Base-by-base conservation (phyloP, 2,888 invertebrate genomes). In the Plusia festucae region DNA sequence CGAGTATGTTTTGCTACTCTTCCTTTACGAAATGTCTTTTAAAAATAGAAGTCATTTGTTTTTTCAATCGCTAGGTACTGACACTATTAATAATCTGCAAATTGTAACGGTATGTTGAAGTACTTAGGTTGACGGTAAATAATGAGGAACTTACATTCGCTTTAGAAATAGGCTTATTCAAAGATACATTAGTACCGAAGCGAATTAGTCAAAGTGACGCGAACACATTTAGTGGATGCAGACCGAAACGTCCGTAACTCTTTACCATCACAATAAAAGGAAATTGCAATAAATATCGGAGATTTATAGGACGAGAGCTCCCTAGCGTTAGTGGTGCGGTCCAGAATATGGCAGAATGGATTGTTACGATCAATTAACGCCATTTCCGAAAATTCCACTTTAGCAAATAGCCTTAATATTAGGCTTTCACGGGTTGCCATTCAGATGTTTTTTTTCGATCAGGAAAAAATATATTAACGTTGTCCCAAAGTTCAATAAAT, bases 351-450 rank as follows among this genome's bases (percentile, higher is more conserved):
- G 62, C 51, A 61, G 63, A 76, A 76, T 70, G 65, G 73, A 70
- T 57, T 72, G 81, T 79, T 79, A 67, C 76, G 70, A 73, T 75
- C 79, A 81, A 79, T 81, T 78, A 78, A 70, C 65, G 65, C 71
- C 71, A 75, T 76, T 51, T 68, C 65, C 76, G 54, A 70, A 78
- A 67, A 57, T 71, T 74, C 76, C 79, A 72, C 81, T 81, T 60
- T 53, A 64, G 34, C 65, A 66, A 71, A 68, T 70, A 58, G 59
- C 65, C 54, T 51, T 65, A 64, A 60, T 59, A 61, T 65, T 63
- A 68, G 53, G 46, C 60, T 73, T 73, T 73, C 22, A 64, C 70
- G 27, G 24, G 56, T 57, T 51, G 34, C 30, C 46, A 46, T 7
- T 18, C 18, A 62, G 56, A 72, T 56, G 2, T 51, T 60, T 60